Percentiles rank a stretch among this genome's conserved stretches.
Evolutionary conservation across 1,140 invertebrate species (phyloP).

Genomic region (Bombus turneri): DNA sequence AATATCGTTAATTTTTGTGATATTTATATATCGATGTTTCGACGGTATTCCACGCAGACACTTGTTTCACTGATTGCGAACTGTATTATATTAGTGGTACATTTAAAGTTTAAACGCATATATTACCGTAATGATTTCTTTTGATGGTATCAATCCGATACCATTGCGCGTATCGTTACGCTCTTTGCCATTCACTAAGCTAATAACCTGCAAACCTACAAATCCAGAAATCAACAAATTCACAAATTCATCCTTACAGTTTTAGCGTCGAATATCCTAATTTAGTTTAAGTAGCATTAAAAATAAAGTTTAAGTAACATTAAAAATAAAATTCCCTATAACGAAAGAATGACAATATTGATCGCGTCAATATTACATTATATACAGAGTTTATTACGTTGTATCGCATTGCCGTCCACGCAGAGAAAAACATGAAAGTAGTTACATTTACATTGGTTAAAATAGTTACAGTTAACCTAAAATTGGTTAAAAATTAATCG

Average conservation of each 20-base stretch:
- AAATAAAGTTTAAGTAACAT: conserved; percentile 77
- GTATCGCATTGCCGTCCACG: conserved; percentile 60
- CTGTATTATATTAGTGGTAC: not conserved
- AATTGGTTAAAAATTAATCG: not conserved
- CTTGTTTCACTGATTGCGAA: conserved; percentile 1
- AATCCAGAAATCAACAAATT: not conserved
- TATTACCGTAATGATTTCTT: too few relatives aligned
- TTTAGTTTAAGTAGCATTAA: conserved; percentile 68
- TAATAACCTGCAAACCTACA: not conserved
- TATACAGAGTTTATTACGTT: conserved; percentile 77
- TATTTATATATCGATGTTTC: not conserved
- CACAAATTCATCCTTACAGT: not conserved
- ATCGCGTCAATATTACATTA: conserved; percentile 77
- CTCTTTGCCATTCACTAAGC: not conserved
- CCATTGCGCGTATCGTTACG: not conserved
- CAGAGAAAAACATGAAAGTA: conserved; percentile 16
- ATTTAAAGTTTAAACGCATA: not conserved
- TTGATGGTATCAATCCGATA: not conserved
- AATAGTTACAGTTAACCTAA: not conserved
- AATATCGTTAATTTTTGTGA: conserved; percentile 57
- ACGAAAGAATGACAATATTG: conserved; percentile 40
- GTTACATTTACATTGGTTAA: not conserved
- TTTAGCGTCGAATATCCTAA: conserved; percentile 34
- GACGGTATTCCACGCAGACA: conserved; percentile 40
- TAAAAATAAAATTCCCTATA: conserved; percentile 78